A percentile compares a stretch with the other conserved stretches of the same genome.
Conservation (phyloP, 2,113 vertebrate species). For the Pogona vitticeps region DNA sequence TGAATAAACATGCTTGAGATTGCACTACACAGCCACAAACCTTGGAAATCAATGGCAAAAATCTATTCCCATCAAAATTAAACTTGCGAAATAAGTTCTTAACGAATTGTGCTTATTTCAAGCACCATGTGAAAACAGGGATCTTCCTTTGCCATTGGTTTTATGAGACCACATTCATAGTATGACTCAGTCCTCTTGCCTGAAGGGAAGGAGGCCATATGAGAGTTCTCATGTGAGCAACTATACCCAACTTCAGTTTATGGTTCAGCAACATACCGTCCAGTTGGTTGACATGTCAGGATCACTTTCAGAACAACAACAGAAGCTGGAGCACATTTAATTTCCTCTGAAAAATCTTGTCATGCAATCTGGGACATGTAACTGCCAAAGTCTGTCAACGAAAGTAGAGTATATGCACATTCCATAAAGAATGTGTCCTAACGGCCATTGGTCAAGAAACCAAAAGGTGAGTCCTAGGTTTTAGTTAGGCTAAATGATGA, state of each 20-base stretch:
- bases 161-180: not conserved
- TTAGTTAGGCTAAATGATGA: not conserved
- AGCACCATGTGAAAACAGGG: not conserved
- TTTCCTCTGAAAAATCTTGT: not conserved
- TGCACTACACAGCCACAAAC: not conserved
- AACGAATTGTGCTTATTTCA: not conserved
- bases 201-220: not conserved
- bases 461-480: not conserved
- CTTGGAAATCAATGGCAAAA: not conserved
- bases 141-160: not conserved
- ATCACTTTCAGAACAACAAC: not conserved
- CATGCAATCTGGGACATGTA: not conserved
- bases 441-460: not conserved
- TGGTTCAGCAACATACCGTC: not conserved
- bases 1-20: not conserved
- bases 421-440: not conserved
- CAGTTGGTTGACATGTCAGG: not conserved
- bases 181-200: not conserved
- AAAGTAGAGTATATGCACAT: not conserved
- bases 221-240: constrained; percentile 2
- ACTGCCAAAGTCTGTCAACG: not conserved
- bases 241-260: not conserved
- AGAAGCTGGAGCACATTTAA: not conserved
- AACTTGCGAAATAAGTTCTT: not conserved
- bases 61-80: not conserved